phyloP scores from a whole-genome alignment of 2,888 invertebrate genomes.

The Agrotis exclamationis region DNA sequence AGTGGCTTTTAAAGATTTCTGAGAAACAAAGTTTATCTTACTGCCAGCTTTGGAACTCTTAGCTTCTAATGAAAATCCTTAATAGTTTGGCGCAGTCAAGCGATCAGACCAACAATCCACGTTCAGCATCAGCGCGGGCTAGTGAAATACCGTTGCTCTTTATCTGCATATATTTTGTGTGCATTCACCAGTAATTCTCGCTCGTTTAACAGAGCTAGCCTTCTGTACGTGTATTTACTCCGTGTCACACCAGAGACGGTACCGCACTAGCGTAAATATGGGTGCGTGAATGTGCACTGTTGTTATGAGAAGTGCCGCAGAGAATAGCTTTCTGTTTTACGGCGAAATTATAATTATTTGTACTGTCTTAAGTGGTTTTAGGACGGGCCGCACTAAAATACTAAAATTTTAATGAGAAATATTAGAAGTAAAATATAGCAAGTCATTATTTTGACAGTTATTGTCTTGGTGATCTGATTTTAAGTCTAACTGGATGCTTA shows the following conservation, averaged over 20 bases:
- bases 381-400: no score
- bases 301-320: constrained; percentile 28
- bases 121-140: no score
- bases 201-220: neutral
- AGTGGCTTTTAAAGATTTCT: no score
- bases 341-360: constrained; percentile 22
- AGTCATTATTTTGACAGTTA: neutral
- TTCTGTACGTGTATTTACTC: constrained; percentile 23
- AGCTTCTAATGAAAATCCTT: no score
- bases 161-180: neutral
- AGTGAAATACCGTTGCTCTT: no score
- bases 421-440: no score
- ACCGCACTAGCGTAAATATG: constrained; percentile 41
- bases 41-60: no score
- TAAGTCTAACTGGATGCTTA: neutral
- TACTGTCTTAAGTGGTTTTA: neutral
- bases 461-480: neutral
- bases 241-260: constrained; percentile 7
- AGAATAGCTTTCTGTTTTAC: constrained; percentile 28
- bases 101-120: no score
- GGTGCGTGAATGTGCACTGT: constrained; percentile 19
- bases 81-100: no score
- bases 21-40: no score
- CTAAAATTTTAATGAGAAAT: neutral
- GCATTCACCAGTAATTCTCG: neutral